Evolutionary conservation across 1,140 invertebrate genomes (phyloP).

Genomic region (Drosophila serrata): DNA sequence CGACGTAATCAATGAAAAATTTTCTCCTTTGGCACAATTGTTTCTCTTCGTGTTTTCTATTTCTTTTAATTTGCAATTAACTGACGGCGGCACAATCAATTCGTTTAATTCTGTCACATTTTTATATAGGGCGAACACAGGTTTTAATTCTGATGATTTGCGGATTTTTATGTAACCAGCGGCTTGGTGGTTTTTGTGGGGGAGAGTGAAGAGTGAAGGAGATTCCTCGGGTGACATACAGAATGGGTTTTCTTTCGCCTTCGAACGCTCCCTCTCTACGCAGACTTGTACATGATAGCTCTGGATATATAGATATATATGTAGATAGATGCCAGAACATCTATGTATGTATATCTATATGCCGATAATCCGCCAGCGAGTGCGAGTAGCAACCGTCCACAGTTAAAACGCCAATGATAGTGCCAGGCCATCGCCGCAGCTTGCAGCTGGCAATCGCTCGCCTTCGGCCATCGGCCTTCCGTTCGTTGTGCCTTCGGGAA

Average conservation of each 20-base stretch:
- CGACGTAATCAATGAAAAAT: conserved; percentile 45
- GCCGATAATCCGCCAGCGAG: conserved; percentile 80
- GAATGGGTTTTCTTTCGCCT: conserved; percentile 54
- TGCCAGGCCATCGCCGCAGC: conserved; percentile 55
- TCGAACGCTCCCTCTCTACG: conserved; percentile 57
- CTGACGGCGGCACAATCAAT: conserved; percentile 16
- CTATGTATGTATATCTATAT: conserved; percentile 61
- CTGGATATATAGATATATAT: conserved; percentile 48
- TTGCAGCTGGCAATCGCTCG: conserved; percentile 53
- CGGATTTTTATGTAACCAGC: conserved; percentile 75
- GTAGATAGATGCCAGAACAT: conserved; percentile 48
- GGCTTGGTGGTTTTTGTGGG: conserved; percentile 7
- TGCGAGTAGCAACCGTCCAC: conserved; percentile 85
- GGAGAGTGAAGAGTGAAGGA: background rate
- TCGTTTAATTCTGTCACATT: conserved; percentile 14
- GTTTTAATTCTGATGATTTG: conserved; percentile 37
- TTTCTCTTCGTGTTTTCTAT: background rate
- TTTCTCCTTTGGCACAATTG: conserved; percentile 13
- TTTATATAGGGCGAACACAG: conserved; percentile 8
- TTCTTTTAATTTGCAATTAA: conserved; percentile 14
- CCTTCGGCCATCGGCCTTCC: conserved; percentile 29
- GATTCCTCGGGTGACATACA: conserved; percentile 59
- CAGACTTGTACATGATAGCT: conserved; percentile 63
- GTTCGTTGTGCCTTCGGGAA: conserved; percentile 20
- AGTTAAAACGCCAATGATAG: conserved; percentile 85